Percentiles rank a stretch among this genome's conserved stretches.
Conservation (phyloP, 2,797 vertebrate species). For the Pteropus rufus region DNA sequence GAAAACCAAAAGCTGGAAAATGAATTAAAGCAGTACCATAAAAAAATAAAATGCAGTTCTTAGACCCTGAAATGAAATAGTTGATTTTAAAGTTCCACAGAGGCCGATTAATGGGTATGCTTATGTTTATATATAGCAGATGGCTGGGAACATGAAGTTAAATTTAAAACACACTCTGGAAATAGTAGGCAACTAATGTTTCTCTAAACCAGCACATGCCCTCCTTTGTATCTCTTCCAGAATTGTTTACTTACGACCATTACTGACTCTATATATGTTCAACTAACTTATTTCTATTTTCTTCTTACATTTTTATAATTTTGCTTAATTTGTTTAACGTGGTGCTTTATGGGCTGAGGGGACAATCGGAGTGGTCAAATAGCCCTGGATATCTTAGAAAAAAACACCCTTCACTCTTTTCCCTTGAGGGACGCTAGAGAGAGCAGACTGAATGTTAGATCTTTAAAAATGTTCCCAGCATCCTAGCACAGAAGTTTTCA, state of each 20-base stretch:
- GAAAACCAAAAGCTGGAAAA: conserved; percentile 21
- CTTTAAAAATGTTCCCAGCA: not conserved
- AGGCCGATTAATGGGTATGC: not conserved
- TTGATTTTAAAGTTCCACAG: not conserved
- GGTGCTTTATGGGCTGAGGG: not conserved
- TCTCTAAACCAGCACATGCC: not conserved
- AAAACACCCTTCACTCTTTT: not conserved
- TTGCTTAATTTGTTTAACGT: not conserved
- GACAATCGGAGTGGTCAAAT: not conserved
- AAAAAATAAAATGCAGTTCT: conserved; percentile 8
- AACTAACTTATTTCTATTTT: not conserved
- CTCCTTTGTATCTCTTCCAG: not conserved
- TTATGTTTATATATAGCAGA: conserved; percentile 44
- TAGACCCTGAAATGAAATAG: not conserved
- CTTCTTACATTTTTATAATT: not conserved
- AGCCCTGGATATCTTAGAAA: not conserved
- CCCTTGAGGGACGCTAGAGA: not conserved
- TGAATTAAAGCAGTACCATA: not conserved
- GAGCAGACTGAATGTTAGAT: not conserved
- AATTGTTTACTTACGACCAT: not conserved
- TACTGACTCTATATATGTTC: not conserved
- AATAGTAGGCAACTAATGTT: not conserved
- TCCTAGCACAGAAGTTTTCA: not conserved
- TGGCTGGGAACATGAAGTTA: not conserved
- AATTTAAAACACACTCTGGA: conserved; percentile 48